These are phyloP conservation scores for Lamprotornis superbus DNA, from an alignment of 2,113 vertebrate genomes.

Conservation along the genomic window DNA sequence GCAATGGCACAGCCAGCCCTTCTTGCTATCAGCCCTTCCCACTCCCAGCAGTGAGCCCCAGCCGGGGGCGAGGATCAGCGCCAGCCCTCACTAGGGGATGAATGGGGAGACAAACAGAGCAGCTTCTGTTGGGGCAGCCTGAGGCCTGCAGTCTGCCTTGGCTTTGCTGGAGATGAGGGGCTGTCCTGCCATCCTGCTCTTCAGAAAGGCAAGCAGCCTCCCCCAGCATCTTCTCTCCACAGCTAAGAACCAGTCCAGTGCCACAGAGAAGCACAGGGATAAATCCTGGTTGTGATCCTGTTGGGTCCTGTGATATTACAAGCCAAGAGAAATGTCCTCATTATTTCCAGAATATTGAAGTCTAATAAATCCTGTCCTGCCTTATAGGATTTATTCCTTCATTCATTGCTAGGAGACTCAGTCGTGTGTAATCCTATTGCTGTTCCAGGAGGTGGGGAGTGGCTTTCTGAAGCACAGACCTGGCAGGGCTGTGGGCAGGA, in stretches of 20 bases:
- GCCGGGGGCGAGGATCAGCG: neutral
- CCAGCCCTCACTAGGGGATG: neutral
- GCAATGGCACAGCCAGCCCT: neutral
- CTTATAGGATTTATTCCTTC: slow-evolving; percentile 62
- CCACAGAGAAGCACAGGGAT: neutral
- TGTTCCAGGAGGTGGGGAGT: neutral
- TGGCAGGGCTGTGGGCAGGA: neutral
- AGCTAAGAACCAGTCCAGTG: neutral
- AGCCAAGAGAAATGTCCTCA: slow-evolving; percentile 53
- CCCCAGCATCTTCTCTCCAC: neutral
- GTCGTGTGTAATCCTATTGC: slow-evolving; percentile 61
- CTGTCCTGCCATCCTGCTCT: neutral
- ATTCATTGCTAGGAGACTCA: slow-evolving; percentile 44
- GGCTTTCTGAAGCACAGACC: neutral
- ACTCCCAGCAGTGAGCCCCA: neutral
- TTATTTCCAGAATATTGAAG: slow-evolving; percentile 65
- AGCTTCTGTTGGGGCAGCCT: neutral
- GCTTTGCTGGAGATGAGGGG: neutral
- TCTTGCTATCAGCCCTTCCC: neutral
- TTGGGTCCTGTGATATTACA: slow-evolving; percentile 46
- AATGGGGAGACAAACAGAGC: slow-evolving; percentile 27
- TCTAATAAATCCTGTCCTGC: slow-evolving; percentile 61
- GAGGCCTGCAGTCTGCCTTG: rapidly evolving
- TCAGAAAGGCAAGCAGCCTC: neutral
- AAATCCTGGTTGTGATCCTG: slow-evolving; percentile 49